phyloP scores from a whole-genome alignment of 2,888 invertebrate species.

The Incurvaria masculella region DNA sequence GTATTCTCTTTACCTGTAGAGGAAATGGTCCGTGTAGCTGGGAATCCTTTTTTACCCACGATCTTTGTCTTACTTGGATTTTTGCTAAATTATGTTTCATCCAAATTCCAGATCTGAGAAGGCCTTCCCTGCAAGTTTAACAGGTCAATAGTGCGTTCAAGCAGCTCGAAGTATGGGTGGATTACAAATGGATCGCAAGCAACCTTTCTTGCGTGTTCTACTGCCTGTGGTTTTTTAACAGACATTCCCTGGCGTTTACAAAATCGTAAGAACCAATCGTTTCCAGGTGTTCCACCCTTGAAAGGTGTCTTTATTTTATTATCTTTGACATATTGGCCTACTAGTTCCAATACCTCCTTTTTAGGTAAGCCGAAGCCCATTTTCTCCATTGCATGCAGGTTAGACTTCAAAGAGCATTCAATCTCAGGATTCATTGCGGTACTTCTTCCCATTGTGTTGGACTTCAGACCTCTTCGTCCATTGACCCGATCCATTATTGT shows the following conservation, averaged over 20 bases:
- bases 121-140: not conserved
- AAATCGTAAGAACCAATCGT: slow-evolving; percentile 20
- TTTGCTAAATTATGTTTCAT: not conserved
- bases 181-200: slow-evolving; percentile 17
- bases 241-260: slow-evolving; percentile 16
- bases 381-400: slow-evolving; percentile 19
- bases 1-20: not conserved
- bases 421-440: slow-evolving; percentile 16
- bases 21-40: not conserved
- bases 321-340: slow-evolving; percentile 16
- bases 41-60: not conserved
- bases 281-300: slow-evolving; percentile 18
- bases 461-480: slow-evolving; percentile 14
- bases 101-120: not conserved
- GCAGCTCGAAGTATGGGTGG: slow-evolving; percentile 1
- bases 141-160: not conserved
- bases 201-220: slow-evolving; percentile 20
- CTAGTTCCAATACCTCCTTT: slow-evolving; percentile 18
- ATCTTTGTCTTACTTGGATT: not conserved
- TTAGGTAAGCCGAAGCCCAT: slow-evolving; percentile 22
- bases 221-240: slow-evolving; percentile 19
- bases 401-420: slow-evolving; percentile 17
- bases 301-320: slow-evolving; percentile 20
- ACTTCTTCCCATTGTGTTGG: slow-evolving; percentile 15
- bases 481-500: slow-evolving; percentile 16